Conservation (phyloP, 1,140 invertebrate species). For the Harpegnathos saltator region DNA sequence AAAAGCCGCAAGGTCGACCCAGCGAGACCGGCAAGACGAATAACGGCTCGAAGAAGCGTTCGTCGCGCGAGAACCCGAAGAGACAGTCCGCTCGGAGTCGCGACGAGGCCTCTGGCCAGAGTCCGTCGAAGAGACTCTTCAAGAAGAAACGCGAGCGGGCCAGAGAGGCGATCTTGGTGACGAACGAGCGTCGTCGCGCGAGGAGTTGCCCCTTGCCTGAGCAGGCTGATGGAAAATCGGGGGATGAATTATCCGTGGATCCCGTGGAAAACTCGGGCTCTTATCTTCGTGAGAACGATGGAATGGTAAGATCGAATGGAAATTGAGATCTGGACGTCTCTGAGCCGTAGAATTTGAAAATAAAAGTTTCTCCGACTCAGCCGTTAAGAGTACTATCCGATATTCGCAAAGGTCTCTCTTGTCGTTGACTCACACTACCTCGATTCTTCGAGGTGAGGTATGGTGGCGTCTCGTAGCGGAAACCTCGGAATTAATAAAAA, state of each 20-base stretch:
- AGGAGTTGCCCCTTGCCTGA: neutral
- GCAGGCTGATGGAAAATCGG: neutral
- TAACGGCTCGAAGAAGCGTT: conserved; percentile 3
- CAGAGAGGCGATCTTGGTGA: conserved; percentile 34
- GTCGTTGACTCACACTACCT: too few relatives aligned
- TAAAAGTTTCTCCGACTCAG: too few relatives aligned
- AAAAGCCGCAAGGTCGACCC: conserved; percentile 36
- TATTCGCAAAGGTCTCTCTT: too few relatives aligned
- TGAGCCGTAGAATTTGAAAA: too few relatives aligned
- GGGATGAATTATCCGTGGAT: conserved; percentile 16
- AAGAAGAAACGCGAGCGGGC: conserved; percentile 47
- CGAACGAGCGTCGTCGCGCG: conserved; percentile 12
- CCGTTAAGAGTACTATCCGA: too few relatives aligned
- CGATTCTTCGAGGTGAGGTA: too few relatives aligned
- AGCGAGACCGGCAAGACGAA: neutral
- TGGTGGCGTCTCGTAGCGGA: too few relatives aligned
- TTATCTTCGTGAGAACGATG: neutral
- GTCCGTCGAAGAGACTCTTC: neutral
- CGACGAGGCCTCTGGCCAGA: neutral
- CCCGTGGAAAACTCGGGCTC: conserved; percentile 14
- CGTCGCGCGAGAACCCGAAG: neutral
- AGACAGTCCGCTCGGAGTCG: conserved; percentile 1
- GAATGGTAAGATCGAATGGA: conserved; percentile 13
- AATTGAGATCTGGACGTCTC: too few relatives aligned
- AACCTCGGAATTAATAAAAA: too few relatives aligned